Percentiles rank a stretch among this genome's conserved stretches.
phyloP scores from a whole-genome alignment of 1,140 invertebrate species.

The Lepidurus couesii region DNA sequence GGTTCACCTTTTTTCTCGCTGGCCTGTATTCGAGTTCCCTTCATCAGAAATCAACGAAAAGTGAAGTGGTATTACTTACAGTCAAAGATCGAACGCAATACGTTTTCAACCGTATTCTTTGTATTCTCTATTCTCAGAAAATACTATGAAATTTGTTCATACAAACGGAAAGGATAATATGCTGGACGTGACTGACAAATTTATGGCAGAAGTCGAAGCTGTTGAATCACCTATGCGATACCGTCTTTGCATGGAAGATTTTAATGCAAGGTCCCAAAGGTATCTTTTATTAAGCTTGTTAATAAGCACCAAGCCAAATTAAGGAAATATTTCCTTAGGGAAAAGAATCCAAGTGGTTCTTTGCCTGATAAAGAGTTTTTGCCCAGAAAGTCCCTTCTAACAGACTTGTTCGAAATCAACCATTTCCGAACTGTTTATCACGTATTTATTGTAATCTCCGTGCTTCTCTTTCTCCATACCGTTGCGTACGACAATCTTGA shows the following conservation, averaged over 20 bases:
- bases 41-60: background rate
- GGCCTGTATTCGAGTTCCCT: too few relatives aligned
- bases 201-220: constrained; percentile 41
- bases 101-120: background rate
- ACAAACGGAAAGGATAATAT: constrained; percentile 39
- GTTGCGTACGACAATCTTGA: constrained; percentile 64
- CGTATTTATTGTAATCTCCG: constrained; percentile 71
- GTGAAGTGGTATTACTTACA: background rate
- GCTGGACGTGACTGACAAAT: constrained; percentile 40
- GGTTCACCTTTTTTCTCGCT: too few relatives aligned
- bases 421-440: constrained; percentile 78
- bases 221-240: constrained; percentile 20
- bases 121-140: constrained; percentile 36
- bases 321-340: constrained; percentile 34
- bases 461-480: constrained; percentile 68
- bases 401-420: constrained; percentile 67
- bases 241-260: constrained; percentile 23
- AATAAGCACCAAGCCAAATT: too few relatives aligned
- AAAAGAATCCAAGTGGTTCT: constrained; percentile 40
- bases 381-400: constrained; percentile 64
- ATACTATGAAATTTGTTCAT: constrained; percentile 39
- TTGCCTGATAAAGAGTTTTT: constrained; percentile 61
- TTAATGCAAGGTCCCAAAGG: constrained; percentile 36
- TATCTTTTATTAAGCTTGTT: background rate
- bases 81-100: background rate